A percentile compares a stretch with the other conserved stretches of the same genome.
Evolutionary conservation across 2,797 vertebrate genomes (phyloP).

Genomic region (Pseudotriccus pelzelni): DNA sequence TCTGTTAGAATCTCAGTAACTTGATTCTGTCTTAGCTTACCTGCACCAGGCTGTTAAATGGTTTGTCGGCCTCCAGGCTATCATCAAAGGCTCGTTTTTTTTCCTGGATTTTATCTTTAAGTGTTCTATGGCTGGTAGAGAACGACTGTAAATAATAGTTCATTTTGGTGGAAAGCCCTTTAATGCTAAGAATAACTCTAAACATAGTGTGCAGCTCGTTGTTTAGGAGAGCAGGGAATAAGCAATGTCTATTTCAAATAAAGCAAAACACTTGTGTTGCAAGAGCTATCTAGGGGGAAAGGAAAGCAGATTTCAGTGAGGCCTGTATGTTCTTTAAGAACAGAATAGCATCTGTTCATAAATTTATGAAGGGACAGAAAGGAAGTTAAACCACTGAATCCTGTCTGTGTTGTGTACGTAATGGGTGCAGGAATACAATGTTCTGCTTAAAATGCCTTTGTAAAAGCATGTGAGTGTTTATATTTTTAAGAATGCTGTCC

Average conservation of each 20-base stretch:
- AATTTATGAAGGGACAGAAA: not conserved
- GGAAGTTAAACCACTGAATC: not conserved
- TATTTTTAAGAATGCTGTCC: not conserved
- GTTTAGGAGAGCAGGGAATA: not conserved
- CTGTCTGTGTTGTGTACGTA: not conserved
- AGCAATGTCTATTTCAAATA: not conserved
- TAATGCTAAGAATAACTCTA: not conserved
- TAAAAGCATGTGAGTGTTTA: not conserved
- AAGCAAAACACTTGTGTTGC: not conserved
- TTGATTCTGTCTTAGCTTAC: not conserved
- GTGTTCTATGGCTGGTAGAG: not conserved
- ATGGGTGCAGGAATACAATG: not conserved
- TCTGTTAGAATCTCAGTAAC: not conserved
- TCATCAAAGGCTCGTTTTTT: not conserved
- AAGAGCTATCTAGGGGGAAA: not conserved
- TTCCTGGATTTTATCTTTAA: not conserved
- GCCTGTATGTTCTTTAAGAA: not conserved
- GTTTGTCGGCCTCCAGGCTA: not conserved
- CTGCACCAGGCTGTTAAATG: not conserved
- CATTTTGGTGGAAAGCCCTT: not conserved
- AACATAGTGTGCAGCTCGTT: rapidly evolving
- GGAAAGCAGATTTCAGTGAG: not conserved
- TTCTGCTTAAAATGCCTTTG: not conserved
- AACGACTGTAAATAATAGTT: not conserved
- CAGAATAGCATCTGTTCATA: not conserved